Conservation (phyloP, 2,113 vertebrate species). For the Hippopotamus amphibius region DNA sequence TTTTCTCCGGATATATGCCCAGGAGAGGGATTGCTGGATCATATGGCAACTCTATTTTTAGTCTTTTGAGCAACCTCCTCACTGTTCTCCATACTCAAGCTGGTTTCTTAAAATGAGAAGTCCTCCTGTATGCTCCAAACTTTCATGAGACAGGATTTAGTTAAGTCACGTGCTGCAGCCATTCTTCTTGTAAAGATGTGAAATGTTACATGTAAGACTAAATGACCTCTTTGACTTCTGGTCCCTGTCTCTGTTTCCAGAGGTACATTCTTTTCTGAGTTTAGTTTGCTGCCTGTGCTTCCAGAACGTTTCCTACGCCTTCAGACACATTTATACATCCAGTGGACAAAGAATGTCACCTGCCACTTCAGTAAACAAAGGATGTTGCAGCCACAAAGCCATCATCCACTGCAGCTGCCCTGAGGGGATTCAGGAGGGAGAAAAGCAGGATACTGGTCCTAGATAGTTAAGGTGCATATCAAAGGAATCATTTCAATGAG, state of each 20-base stretch:
- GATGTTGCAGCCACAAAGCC: not conserved
- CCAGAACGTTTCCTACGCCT: not conserved
- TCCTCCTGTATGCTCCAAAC: too few species aligned
- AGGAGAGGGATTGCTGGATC: not conserved
- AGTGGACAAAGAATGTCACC: not conserved
- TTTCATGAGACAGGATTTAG: not conserved
- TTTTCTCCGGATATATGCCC: not conserved
- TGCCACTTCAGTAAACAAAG: not conserved
- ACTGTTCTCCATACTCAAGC: not conserved
- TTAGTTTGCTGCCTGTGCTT: not conserved
- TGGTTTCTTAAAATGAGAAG: not conserved
- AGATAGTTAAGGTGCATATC: not conserved
- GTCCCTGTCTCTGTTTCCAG: too few species aligned
- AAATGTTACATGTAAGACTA: fast-evolving
- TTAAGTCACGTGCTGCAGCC: fast-evolving
- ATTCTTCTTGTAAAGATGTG: not conserved
- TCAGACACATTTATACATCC: fast-evolving
- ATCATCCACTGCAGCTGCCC: not conserved
- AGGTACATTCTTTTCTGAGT: not conserved
- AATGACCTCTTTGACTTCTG: not conserved
- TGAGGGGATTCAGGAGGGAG: not conserved
- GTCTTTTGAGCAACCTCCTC: not conserved
- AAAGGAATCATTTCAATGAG: not conserved
- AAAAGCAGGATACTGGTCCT: not conserved
- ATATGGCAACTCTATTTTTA: not conserved